Percentiles rank a stretch among this genome's conserved stretches.
These are phyloP conservation scores for Sebastes taczanowskii DNA, from an alignment of 2,797 vertebrate species.

Conservation along the genomic window DNA sequence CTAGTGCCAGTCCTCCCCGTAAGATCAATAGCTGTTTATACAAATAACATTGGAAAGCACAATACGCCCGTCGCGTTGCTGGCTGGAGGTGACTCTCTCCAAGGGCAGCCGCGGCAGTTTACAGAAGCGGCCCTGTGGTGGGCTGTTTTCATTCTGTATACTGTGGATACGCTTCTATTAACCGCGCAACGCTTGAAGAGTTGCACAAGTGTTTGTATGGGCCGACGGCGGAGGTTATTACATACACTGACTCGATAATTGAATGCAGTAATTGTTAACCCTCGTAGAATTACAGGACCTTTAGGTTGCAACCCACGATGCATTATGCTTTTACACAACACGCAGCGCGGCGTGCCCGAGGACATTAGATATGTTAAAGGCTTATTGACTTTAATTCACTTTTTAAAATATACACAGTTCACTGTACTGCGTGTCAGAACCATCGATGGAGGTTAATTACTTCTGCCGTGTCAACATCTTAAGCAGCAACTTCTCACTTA, in stretches of 20 bases:
- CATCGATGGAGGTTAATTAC: slow-evolving; percentile 17
- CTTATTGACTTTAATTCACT: slow-evolving; percentile 20
- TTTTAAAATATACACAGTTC: neutral
- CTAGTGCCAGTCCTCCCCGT: slow-evolving; percentile 78
- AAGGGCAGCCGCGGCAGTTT: slow-evolving; percentile 56
- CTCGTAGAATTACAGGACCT: slow-evolving; percentile 32
- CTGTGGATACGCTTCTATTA: slow-evolving; percentile 38
- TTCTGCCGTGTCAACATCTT: slow-evolving; percentile 16
- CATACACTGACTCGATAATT: slow-evolving; percentile 24
- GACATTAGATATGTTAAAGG: slow-evolving; percentile 24
- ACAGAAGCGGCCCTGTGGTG: slow-evolving; percentile 5
- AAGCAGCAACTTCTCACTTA: neutral
- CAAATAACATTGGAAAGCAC: slow-evolving; percentile 73
- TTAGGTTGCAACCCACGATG: slow-evolving; percentile 16
- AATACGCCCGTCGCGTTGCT: slow-evolving; percentile 49
- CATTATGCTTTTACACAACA: slow-evolving; percentile 20
- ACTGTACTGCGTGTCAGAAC: neutral
- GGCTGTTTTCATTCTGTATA: slow-evolving; percentile 11
- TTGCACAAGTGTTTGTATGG: neutral
- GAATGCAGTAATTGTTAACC: slow-evolving; percentile 53
- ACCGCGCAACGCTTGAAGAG: slow-evolving; percentile 54
- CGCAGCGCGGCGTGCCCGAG: neutral
- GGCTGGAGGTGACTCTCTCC: slow-evolving; percentile 76
- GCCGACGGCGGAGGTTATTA: slow-evolving; percentile 43
- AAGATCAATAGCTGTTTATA: slow-evolving; percentile 84